Conservation (phyloP, 1,140 invertebrate genomes). For the Ceratitis capitata region DNA sequence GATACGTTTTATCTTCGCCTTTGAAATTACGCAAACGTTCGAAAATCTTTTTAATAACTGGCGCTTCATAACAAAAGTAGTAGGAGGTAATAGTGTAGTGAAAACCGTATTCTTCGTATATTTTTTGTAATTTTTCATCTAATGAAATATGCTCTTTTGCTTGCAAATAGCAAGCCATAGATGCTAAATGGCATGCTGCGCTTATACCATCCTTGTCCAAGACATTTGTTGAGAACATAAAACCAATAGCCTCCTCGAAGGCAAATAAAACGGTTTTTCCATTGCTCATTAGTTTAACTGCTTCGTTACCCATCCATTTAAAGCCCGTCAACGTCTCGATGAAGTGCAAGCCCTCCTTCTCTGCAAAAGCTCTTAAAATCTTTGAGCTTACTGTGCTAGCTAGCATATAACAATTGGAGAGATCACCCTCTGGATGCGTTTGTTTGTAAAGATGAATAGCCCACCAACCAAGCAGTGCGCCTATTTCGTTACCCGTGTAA, state of each 20-base stretch:
- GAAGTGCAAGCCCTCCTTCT: slow-evolving; percentile 84
- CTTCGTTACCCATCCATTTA: slow-evolving; percentile 98
- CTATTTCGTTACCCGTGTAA: slow-evolving; percentile 96
- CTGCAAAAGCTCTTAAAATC: slow-evolving; percentile 87
- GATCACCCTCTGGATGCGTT: slow-evolving; percentile 65
- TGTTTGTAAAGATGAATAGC: slow-evolving; percentile 72
- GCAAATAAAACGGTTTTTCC: slow-evolving; percentile 88
- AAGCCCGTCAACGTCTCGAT: slow-evolving; percentile 98
- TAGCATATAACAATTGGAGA: slow-evolving; percentile 78
- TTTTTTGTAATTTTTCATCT: slow-evolving; percentile 78
- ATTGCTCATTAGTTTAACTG: slow-evolving; percentile 75
- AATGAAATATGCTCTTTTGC: slow-evolving; percentile 73
- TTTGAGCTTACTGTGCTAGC: slow-evolving; percentile 97
- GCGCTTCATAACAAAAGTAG: slow-evolving; percentile 83
- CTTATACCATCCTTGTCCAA: slow-evolving; percentile 97
- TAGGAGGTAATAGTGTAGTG: slow-evolving; percentile 90
- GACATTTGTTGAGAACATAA: slow-evolving; percentile 89
- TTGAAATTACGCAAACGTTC: slow-evolving; percentile 80
- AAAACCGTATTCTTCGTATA: slow-evolving; percentile 88
- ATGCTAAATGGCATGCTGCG: slow-evolving; percentile 81
- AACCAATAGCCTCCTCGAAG: slow-evolving; percentile 95
- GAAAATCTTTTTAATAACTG: slow-evolving; percentile 82
- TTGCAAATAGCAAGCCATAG: slow-evolving; percentile 81
- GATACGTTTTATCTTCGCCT: slow-evolving; percentile 72
- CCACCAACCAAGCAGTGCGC: slow-evolving; percentile 97